A percentile compares a stretch with the other conserved stretches of the same genome.
Conservation (phyloP, 2,888 invertebrate species). For the Petrolisthes cinctipes region DNA sequence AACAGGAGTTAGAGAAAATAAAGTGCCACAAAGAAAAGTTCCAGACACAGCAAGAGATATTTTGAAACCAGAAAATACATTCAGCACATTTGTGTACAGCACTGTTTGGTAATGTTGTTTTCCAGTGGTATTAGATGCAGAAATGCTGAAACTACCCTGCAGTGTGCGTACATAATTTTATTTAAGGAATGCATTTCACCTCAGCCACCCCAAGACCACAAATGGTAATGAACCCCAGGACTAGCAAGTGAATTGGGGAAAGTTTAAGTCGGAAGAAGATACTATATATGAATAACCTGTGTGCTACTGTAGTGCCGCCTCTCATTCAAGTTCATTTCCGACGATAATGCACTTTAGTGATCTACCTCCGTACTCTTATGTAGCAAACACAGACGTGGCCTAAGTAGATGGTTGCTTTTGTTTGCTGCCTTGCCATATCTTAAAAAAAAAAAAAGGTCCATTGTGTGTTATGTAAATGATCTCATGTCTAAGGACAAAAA, state of each 20-base stretch:
- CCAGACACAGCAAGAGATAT: conserved; percentile 13
- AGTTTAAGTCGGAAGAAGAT: conserved; percentile 47
- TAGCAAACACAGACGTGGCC: conserved; percentile 63
- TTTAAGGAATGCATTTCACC: conserved; percentile 22
- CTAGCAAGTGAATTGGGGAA: conserved; percentile 28
- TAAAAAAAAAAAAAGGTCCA: conserved; percentile 53
- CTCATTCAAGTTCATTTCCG: conserved; percentile 55
- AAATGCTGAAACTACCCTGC: conserved; percentile 18
- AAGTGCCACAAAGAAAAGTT: conserved; percentile 1
- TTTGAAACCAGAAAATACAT: conserved; percentile 13
- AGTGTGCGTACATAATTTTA: conserved; percentile 11
- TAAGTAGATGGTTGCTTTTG: conserved; percentile 63
- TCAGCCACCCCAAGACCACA: conserved; percentile 34
- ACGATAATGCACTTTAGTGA: conserved; percentile 63
- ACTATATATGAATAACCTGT: conserved; percentile 31
- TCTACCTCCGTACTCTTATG: conserved; percentile 63
- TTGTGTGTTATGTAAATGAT: conserved; percentile 61
- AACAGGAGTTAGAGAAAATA: background rate
- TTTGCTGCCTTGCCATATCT: conserved; percentile 63
- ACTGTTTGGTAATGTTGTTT: conserved; percentile 34
- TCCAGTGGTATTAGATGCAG: conserved; percentile 34
- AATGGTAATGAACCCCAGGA: conserved; percentile 47
- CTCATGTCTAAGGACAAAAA: conserved; percentile 64
- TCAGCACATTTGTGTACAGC: conserved; percentile 27
- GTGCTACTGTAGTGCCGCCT: conserved; percentile 63